Conservation (phyloP, 2,888 invertebrate species). For the Apomyelois bistriatella region DNA sequence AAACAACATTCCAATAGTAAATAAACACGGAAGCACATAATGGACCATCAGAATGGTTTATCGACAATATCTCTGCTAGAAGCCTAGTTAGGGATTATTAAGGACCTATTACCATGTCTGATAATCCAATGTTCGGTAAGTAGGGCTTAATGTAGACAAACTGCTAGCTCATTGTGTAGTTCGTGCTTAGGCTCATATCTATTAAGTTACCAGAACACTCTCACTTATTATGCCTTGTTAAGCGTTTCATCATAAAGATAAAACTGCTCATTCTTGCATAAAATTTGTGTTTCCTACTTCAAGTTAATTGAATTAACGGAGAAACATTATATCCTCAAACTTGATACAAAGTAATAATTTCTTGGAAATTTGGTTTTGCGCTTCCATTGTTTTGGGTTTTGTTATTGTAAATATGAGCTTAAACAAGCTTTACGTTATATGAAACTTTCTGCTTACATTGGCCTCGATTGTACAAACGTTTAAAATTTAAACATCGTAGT, state of each 20-base stretch:
- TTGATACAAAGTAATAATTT: conserved; percentile 1
- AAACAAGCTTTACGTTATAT: background rate
- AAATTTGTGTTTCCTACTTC: background rate
- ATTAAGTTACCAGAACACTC: conserved; percentile 6
- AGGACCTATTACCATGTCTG: conserved; percentile 20
- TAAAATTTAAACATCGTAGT: no score
- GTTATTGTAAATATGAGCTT: conserved; percentile 1
- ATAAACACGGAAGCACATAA: background rate
- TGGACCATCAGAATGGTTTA: conserved; percentile 4
- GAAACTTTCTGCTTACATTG: background rate
- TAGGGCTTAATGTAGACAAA: conserved; percentile 27
- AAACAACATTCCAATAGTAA: background rate
- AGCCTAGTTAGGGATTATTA: conserved; percentile 10
- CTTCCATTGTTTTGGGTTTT: conserved; percentile 7
- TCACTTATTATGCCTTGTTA: background rate
- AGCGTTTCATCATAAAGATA: conserved; percentile 5
- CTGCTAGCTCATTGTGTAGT: conserved; percentile 24
- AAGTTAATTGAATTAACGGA: conserved; percentile 2
- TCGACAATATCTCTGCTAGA: conserved; percentile 1
- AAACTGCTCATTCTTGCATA: conserved; percentile 4
- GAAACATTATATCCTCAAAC: conserved; percentile 4
- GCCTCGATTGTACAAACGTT: no score
- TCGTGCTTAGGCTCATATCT: background rate
- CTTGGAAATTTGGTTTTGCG: background rate
- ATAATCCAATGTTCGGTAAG: conserved; percentile 23